A percentile compares a stretch with the other conserved stretches of the same genome.
phyloP scores from a whole-genome alignment of 2,888 invertebrate species.

The Chloromyia formosa region DNA sequence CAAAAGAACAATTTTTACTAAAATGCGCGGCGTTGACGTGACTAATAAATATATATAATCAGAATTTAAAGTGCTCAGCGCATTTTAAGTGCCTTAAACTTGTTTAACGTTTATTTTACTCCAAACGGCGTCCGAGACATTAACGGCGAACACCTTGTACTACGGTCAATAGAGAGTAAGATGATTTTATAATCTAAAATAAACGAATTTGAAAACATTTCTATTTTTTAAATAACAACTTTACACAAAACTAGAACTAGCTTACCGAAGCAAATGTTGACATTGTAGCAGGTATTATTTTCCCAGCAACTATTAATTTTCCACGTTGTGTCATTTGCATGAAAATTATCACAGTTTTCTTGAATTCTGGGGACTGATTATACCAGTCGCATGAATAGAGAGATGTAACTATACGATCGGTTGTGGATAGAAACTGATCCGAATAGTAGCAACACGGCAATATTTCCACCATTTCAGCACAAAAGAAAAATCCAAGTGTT shows the following conservation, averaged over 20 bases:
- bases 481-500: not conserved
- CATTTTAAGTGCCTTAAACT: too few relatives aligned
- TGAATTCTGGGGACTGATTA: constrained; percentile 25
- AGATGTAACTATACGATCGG: constrained; percentile 35
- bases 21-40: too few relatives aligned
- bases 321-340: constrained; percentile 36
- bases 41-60: too few relatives aligned
- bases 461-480: not conserved
- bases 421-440: constrained; percentile 18
- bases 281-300: constrained; percentile 28
- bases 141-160: not conserved
- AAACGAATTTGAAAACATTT: not conserved
- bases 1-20: too few relatives aligned
- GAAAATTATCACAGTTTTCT: constrained; percentile 42
- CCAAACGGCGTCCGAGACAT: too few relatives aligned
- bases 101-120: too few relatives aligned
- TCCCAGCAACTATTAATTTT: constrained; percentile 37
- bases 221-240: too few relatives aligned
- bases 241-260: not conserved
- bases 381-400: constrained; percentile 39
- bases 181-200: not conserved
- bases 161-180: not conserved
- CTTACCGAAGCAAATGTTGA: constrained; percentile 41
- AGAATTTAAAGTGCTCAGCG: too few relatives aligned
- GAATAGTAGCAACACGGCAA: constrained; percentile 42